Conservation (phyloP, 2,113 vertebrate genomes). For the Paralichthys olivaceus region DNA sequence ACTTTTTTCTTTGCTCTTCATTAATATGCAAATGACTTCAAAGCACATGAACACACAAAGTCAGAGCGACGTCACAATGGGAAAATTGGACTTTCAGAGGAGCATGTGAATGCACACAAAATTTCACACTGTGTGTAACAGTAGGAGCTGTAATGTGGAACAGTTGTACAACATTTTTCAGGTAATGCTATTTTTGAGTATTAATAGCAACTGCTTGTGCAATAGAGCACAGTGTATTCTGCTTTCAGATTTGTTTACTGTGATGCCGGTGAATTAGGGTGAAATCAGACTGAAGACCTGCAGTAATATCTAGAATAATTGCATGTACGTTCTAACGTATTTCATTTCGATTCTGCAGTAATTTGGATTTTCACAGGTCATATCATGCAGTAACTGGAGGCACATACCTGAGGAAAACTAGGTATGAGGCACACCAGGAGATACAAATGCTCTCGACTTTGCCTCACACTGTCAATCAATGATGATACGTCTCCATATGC, state of each 20-base stretch:
- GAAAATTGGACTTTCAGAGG: too few relatives aligned
- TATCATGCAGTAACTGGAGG: background rate
- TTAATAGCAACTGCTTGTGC: too few relatives aligned
- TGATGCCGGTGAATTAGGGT: background rate
- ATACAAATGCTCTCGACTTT: constrained; percentile 21
- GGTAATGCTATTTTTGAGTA: too few relatives aligned
- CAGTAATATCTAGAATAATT: background rate
- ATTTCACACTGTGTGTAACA: too few relatives aligned
- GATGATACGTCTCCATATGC: background rate
- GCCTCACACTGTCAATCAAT: constrained; percentile 18
- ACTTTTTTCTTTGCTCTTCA: too few relatives aligned
- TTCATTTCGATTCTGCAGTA: background rate
- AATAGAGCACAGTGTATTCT: background rate
- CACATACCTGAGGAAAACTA: background rate
- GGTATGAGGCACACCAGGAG: constrained; percentile 1
- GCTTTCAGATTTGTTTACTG: background rate
- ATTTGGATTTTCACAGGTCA: background rate
- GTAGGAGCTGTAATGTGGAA: too few relatives aligned
- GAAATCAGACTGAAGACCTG: background rate
- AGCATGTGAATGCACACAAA: too few relatives aligned
- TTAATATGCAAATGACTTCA: too few relatives aligned
- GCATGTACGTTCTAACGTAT: background rate
- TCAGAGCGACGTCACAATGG: too few relatives aligned
- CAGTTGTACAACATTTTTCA: too few relatives aligned
- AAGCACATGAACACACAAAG: too few relatives aligned